Base-by-base conservation (phyloP, 2,797 vertebrate species). In the Bradypodion ventrale region DNA sequence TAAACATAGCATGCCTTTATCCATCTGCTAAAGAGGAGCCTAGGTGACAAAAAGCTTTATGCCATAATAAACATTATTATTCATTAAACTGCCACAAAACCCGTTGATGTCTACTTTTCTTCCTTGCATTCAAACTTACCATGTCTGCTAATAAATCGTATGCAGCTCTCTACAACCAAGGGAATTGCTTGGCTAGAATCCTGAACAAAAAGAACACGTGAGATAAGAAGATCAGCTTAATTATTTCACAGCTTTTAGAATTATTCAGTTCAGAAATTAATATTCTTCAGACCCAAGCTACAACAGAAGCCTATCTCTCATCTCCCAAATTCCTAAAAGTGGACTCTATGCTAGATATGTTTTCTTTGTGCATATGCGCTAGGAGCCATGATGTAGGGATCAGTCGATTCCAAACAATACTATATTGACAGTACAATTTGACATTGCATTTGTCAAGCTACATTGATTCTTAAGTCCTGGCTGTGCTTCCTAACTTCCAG, bases 81-180 rank as follows among this genome's bases (percentile, higher is more conserved):
- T 69, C 8, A 37, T 37, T 37, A 69, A 23, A 21, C 37, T 40
- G 66, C 35, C 35, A 35, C 21, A 69, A 35, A 37, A 40, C 8
- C 35, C 21, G 23, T 7, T 9, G 23, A 23, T 69, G 66, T 69
- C 23, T 80, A 21, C 75, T 66, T 27, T 29, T 16, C 13, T 75
- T 25, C 29, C 23, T 68, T 52, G 27, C 1, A 7, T 83, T 5
- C 0, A 0, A 44, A 92, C 96, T 92, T 93, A 99, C 98, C 98
- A 2, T 99, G 98, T 87, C 97, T 97, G 96, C 98, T 99, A 94
- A 99, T 99, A 96, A 99, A 99, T 27, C 98, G 96, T 92, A 99
- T 99, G 94, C 98, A 99, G 96, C 98, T 99, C 96, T 99, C 98
- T 42, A 99, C 98, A 83, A 99, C 98, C 89, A 99, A 95, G 59